Evolutionary conservation across 2,797 vertebrate species (phyloP).

Genomic region (Spatula clypeata): DNA sequence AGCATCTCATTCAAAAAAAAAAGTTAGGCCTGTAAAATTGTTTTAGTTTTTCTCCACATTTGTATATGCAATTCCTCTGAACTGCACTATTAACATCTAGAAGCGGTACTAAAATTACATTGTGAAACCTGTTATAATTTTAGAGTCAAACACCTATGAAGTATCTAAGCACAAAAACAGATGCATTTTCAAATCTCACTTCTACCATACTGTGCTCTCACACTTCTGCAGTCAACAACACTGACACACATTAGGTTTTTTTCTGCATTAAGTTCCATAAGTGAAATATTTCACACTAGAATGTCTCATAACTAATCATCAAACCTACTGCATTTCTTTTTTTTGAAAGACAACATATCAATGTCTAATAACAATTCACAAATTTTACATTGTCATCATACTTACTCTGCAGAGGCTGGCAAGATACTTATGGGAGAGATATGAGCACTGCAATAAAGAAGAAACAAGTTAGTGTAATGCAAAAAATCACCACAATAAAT

Average conservation of each 20-base stretch:
- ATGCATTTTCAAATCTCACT: not conserved
- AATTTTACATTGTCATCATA: conserved; percentile 42
- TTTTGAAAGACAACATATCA: not conserved
- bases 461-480: not conserved
- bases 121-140: not conserved
- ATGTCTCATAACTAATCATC: not conserved
- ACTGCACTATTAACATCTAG: not conserved
- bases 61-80: not conserved
- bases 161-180: not conserved
- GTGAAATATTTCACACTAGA: not conserved
- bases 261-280: not conserved
- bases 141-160: not conserved
- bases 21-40: not conserved
- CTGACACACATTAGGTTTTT: not conserved
- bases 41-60: not conserved
- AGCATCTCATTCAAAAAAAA: not conserved
- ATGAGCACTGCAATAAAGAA: conserved; percentile 88
- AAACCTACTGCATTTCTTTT: not conserved
- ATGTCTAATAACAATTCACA: not conserved
- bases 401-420: conserved; percentile 96
- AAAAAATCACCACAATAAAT: not conserved
- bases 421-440: conserved; percentile 92
- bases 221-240: not conserved
- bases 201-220: not conserved
- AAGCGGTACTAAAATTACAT: not conserved